Conservation (phyloP, 2,888 invertebrate species). For the Itoplectis maculator region DNA sequence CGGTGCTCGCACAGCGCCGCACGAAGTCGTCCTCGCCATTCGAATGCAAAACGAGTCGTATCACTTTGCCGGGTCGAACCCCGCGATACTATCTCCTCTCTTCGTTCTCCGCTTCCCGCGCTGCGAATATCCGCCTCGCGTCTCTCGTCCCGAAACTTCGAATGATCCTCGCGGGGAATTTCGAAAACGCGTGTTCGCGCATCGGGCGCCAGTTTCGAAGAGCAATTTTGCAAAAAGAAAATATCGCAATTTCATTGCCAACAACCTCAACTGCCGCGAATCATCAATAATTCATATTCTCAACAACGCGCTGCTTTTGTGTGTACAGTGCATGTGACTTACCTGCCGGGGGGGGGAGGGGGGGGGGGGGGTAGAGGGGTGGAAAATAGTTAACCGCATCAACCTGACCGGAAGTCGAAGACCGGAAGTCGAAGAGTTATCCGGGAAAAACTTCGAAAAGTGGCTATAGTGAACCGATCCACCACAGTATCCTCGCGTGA, state of each 20-base stretch:
- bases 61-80: conserved; percentile 73
- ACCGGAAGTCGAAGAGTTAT: conserved; percentile 23
- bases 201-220: conserved; percentile 29
- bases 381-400: not conserved
- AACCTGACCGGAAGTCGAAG: conserved; percentile 46
- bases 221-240: conserved; percentile 55
- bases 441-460: conserved; percentile 16
- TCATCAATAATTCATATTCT: conserved; percentile 52
- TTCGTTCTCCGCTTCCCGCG: not conserved
- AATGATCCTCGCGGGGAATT: conserved; percentile 23
- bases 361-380: too few species aligned
- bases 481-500: conserved; percentile 38
- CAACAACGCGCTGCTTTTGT: not conserved
- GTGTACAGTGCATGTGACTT: not conserved
- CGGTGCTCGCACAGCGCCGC: conserved; percentile 72
- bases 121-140: conserved; percentile 3
- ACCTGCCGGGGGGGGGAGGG: not conserved
- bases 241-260: not conserved
- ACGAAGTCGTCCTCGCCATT: conserved; percentile 70
- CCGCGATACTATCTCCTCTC: conserved; percentile 57
- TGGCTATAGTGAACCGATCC: too few species aligned
- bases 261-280: not conserved
- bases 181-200: conserved; percentile 36
- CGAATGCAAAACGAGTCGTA: conserved; percentile 78
- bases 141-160: conserved; percentile 29